Conservation (phyloP, 1,140 invertebrate genomes). For the Papilio glaucus region DNA sequence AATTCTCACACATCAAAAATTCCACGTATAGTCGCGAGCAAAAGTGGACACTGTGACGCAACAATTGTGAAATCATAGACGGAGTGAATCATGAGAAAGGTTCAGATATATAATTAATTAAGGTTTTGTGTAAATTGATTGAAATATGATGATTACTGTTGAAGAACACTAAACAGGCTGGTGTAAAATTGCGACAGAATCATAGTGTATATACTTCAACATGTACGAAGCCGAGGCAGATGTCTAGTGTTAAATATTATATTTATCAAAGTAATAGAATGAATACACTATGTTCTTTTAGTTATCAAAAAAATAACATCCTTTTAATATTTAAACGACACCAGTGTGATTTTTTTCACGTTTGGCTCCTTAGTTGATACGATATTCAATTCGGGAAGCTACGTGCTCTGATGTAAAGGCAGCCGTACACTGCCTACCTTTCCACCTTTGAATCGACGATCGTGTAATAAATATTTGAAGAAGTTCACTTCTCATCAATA, state of each 20-base stretch:
- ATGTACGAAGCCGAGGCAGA: background rate
- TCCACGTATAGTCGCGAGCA: too few species aligned
- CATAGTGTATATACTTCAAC: too few species aligned
- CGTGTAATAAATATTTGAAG: conserved; percentile 15
- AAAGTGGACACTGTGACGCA: too few species aligned
- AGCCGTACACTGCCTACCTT: background rate
- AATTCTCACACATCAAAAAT: too few species aligned
- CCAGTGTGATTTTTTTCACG: background rate
- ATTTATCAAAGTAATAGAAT: background rate
- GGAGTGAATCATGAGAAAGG: too few species aligned
- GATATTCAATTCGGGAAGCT: background rate
- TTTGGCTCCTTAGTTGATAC: background rate
- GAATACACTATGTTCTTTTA: background rate
- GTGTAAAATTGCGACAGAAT: too few species aligned
- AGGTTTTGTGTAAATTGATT: too few species aligned
- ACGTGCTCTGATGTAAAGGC: background rate
- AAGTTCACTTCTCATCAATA: conserved; percentile 7
- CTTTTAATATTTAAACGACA: background rate
- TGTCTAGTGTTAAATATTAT: background rate
- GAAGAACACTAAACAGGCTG: too few species aligned
- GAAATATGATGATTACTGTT: too few species aligned
- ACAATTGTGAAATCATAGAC: too few species aligned
- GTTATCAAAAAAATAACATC: background rate
- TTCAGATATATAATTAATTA: too few species aligned
- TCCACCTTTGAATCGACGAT: background rate